phyloP scores from a whole-genome alignment of 2,888 invertebrate species.

The Drosophila atripex region DNA sequence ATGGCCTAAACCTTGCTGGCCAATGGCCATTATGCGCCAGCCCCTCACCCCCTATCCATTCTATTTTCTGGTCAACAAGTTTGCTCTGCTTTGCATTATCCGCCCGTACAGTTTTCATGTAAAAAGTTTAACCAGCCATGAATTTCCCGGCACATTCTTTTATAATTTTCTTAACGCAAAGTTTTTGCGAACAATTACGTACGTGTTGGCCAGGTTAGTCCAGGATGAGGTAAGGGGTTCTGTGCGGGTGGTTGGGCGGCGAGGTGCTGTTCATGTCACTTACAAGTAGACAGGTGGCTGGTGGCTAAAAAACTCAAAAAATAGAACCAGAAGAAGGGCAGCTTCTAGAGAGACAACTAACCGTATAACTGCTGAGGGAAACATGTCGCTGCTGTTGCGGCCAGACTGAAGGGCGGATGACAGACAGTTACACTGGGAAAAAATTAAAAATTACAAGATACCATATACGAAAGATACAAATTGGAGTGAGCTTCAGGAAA shows the following conservation, averaged over 20 bases:
- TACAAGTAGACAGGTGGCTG: conserved; percentile 31
- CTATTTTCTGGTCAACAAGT: conserved; percentile 22
- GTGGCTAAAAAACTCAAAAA: not conserved
- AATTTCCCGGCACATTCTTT: conserved; percentile 64
- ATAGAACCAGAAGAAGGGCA: conserved; percentile 5
- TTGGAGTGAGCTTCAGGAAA: not conserved
- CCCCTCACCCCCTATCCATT: not conserved
- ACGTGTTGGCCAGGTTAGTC: conserved; percentile 53
- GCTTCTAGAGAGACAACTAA: conserved; percentile 49
- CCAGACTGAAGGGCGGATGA: conserved; percentile 69
- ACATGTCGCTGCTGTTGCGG: conserved; percentile 62
- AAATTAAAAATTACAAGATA: not conserved
- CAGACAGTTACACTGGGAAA: conserved; percentile 57
- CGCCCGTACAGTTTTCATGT: conserved; percentile 27
- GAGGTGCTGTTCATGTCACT: conserved; percentile 52
- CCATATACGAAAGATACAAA: not conserved
- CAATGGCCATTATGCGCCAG: not conserved
- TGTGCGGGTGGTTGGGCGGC: not conserved
- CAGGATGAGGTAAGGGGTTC: not conserved
- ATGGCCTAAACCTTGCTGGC: not conserved
- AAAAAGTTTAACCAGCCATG: conserved; percentile 58
- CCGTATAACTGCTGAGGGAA: conserved; percentile 65
- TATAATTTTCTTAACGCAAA: conserved; percentile 71
- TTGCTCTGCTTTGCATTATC: conserved; percentile 33
- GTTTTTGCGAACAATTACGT: conserved; percentile 76